Evolutionary conservation across 2,797 vertebrate genomes (phyloP).

Genomic region (Astyanax mexicanus): DNA sequence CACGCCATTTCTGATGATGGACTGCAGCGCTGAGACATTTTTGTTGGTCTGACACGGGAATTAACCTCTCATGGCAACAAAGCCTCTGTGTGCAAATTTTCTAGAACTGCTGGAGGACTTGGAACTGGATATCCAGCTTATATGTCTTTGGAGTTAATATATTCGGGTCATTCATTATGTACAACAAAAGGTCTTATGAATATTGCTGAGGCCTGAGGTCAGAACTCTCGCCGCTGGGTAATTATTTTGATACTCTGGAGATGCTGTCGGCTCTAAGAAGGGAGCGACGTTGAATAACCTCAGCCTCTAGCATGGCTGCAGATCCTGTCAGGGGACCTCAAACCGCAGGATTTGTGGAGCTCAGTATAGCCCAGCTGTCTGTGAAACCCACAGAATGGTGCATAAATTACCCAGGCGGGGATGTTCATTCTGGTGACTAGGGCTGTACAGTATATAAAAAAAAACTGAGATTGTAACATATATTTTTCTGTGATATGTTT

Average conservation of each 20-base stretch:
- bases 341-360: constrained; percentile 28
- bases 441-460: no score
- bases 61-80: constrained; percentile 38
- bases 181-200: constrained; percentile 59
- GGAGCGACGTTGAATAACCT: constrained; percentile 37
- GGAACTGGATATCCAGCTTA: constrained; percentile 9
- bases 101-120: constrained; percentile 30
- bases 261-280: constrained; percentile 35
- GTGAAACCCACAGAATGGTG: constrained; percentile 9
- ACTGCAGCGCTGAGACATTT: constrained; percentile 13
- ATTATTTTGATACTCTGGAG: constrained; percentile 57
- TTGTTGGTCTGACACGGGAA: constrained; percentile 37
- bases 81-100: constrained; percentile 10
- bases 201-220: constrained; percentile 56
- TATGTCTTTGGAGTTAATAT: constrained; percentile 49
- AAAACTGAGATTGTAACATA: no score
- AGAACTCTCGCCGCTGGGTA: constrained; percentile 46
- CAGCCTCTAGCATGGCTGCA: constrained; percentile 24
- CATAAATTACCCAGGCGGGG: constrained; percentile 18
- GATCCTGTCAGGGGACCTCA: constrained; percentile 20
- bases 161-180: constrained; percentile 62
- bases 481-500: no score
- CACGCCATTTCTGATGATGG: background rate
- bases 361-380: constrained; percentile 16
- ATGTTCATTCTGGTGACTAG: constrained; percentile 21